phyloP scores from a whole-genome alignment of 2,113 vertebrate genomes.

The Platichthys stellatus region DNA sequence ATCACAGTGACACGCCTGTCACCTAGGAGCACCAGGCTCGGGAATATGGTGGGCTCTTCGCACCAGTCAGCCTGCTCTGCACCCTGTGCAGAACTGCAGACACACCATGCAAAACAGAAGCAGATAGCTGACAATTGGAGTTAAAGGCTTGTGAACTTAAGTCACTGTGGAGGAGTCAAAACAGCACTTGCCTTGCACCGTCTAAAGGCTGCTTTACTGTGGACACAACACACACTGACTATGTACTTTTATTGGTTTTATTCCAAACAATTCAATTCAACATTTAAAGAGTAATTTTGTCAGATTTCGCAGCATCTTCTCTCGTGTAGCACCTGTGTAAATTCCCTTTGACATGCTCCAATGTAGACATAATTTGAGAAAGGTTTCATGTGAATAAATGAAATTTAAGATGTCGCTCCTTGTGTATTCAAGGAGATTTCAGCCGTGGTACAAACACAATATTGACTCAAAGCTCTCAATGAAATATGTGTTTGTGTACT shows the following conservation, averaged over 20 bases:
- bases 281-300: slow-evolving; percentile 33
- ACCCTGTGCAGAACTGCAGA: slow-evolving; percentile 52
- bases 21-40: slow-evolving; percentile 59
- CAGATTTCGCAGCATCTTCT: slow-evolving; percentile 30
- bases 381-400: slow-evolving; percentile 41
- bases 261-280: slow-evolving; percentile 46
- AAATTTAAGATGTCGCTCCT: slow-evolving; percentile 42
- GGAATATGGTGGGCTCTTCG: slow-evolving; percentile 55
- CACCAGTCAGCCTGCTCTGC: slow-evolving; percentile 63
- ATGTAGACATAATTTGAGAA: slow-evolving; percentile 47
- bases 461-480: slow-evolving; percentile 46
- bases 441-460: slow-evolving; percentile 40
- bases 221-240: slow-evolving; percentile 55
- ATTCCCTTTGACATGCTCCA: slow-evolving; percentile 44
- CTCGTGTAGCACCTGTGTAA: slow-evolving; percentile 8
- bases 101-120: slow-evolving; percentile 69
- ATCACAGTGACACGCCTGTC: slow-evolving; percentile 79
- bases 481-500: slow-evolving; percentile 56
- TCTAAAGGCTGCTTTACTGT: slow-evolving; percentile 44
- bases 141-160: slow-evolving; percentile 70
- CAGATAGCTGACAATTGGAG: slow-evolving; percentile 79
- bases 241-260: slow-evolving; percentile 49
- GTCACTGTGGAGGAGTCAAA: slow-evolving; percentile 59
- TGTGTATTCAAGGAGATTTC: slow-evolving; percentile 42
- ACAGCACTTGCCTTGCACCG: slow-evolving; percentile 47